Evolutionary conservation across 92 coral and sea anemone genomes (phyloP), one percentile per base, ranked within the genome.

Genomic region (Anthopleura xanthogrammica): DNA sequence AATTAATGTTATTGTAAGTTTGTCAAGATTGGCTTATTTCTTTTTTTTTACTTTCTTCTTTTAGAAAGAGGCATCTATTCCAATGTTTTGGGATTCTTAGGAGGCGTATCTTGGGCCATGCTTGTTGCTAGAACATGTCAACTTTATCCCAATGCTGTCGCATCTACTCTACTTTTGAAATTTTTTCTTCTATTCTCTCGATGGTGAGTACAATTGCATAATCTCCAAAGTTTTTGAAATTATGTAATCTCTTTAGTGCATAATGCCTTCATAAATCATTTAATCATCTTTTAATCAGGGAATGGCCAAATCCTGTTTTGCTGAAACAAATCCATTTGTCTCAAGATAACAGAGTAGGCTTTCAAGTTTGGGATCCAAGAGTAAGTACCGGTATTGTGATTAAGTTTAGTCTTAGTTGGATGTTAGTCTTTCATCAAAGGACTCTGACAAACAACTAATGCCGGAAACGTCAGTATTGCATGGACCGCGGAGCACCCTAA

Each of bases 91-190:
- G 99, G 98, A 55, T 96, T 96, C 62, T 87, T 96, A 24, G 99
- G 99, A 46, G 99, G 99, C n/a, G 99, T 94, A 13, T 94, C 98
- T 0, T 96, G 99, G 99, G 99, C 99, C 24, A 96, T 96, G 98
- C 90, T 96, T 81, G 99, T 96, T 42, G 99, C 99, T 6, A 91
- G 98, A 19, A 96, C 99, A 14, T 96, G 99, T 80, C 99, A 96
- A 74, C 85, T 96, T 77, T 96, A 96, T 84, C 99, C 99, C 41
- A 96, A 96, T 90, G 99, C 99, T 72, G 95, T 88, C 12, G 93
- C 99, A 46, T 91, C 99, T 19, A 96, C 99, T 5, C 91, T 96
- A 52, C 92, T 96, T 57, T 95, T 94, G 81, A 96, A 96, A 11
- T 96, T 96, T 85, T 96, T 96, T 81, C 89, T 96, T 50, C 98